Conservation (phyloP, 2,113 vertebrate species). For the Perca fluviatilis region DNA sequence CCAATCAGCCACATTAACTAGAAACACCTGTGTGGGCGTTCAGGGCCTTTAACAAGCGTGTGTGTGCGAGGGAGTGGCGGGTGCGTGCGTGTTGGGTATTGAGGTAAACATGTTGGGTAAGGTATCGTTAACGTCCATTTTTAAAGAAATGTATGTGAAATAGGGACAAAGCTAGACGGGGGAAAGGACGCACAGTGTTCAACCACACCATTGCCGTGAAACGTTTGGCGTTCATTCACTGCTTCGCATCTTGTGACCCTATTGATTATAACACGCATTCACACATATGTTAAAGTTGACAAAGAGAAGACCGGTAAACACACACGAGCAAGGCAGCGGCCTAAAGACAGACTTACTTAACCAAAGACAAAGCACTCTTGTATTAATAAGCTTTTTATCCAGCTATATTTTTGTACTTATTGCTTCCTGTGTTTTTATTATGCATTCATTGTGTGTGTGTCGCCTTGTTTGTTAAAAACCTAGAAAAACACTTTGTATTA, state of each 20-base stretch:
- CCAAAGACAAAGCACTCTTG: constrained; percentile 83
- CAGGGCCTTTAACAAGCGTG: not conserved
- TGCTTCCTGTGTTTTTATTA: constrained; percentile 74
- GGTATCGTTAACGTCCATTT: constrained; percentile 41
- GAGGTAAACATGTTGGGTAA: not conserved
- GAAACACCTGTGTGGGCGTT: no score
- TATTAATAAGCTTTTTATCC: constrained; percentile 82
- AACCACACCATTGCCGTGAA: constrained; percentile 10
- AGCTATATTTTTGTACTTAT: constrained; percentile 81
- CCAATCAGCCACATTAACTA: no score
- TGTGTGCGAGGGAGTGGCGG: constrained; percentile 5
- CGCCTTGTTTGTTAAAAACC: constrained; percentile 56
- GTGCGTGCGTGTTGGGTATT: not conserved
- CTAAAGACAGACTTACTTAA: constrained; percentile 67
- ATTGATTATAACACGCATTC: not conserved
- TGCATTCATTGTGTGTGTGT: constrained; percentile 71
- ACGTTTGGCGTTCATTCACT: constrained; percentile 19
- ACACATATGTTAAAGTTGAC: not conserved
- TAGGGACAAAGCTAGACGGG: constrained; percentile 9
- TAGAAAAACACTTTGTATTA: constrained; percentile 73
- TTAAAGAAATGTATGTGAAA: constrained; percentile 52
- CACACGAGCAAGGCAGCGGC: constrained; percentile 7
- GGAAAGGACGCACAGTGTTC: constrained; percentile 16
- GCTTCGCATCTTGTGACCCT: constrained; percentile 10
- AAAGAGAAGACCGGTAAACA: constrained; percentile 16